phyloP scores from a whole-genome alignment of 2,888 invertebrate species.

The Nasonovia ribisnigri region DNA sequence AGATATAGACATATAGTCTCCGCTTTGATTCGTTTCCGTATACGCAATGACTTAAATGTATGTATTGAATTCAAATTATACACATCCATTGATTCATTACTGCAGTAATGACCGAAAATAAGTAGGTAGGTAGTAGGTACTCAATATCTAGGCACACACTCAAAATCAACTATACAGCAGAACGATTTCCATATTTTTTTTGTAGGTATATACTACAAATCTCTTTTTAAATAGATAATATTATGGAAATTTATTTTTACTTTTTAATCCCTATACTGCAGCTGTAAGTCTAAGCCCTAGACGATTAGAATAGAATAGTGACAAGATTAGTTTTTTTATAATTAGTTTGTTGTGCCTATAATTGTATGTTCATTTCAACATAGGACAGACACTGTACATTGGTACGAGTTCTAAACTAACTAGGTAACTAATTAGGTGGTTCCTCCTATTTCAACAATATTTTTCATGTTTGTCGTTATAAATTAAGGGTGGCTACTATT shows the following conservation, averaged over 20 bases:
- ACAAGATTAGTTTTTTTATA: not conserved
- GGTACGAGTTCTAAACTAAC: not conserved
- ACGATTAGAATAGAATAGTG: not conserved
- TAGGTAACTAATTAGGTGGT: constrained; percentile 12
- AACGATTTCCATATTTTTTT: not conserved
- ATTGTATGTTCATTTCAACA: not conserved
- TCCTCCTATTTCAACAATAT: constrained; percentile 10
- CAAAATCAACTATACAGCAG: not conserved
- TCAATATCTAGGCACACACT: not conserved
- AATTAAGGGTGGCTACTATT: constrained; percentile 27
- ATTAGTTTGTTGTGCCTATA: not conserved
- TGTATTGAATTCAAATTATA: not conserved
- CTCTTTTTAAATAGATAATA: not conserved
- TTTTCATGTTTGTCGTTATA: constrained; percentile 34
- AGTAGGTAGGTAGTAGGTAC: too few relatives aligned
- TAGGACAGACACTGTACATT: not conserved
- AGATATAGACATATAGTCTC: too few relatives aligned
- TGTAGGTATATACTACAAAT: not conserved
- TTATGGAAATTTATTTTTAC: not conserved
- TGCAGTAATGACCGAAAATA: not conserved
- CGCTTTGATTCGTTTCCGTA: not conserved
- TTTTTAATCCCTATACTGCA: not conserved
- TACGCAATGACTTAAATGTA: not conserved
- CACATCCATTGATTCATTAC: not conserved
- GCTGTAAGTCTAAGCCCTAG: not conserved